Conservation (phyloP, 1,140 invertebrate species). For the Drosophila mayri region DNA sequence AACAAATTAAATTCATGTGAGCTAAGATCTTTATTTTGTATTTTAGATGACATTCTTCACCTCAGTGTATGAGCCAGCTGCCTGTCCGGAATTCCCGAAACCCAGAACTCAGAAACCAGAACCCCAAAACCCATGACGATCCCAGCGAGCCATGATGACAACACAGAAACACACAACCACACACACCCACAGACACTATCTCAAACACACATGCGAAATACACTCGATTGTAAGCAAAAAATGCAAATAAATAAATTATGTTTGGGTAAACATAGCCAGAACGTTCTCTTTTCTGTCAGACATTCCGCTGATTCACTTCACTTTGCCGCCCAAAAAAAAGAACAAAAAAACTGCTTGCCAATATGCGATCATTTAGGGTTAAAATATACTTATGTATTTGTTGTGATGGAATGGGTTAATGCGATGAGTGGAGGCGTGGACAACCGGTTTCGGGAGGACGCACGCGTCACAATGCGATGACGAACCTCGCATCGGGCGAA, state of each 20-base stretch:
- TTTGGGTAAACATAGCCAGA: slow-evolving; percentile 57
- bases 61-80: slow-evolving; percentile 23
- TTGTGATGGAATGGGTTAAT: not conserved
- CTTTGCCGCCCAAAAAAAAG: slow-evolving; percentile 6
- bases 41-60: not conserved
- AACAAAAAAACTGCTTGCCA: slow-evolving; percentile 8
- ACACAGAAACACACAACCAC: slow-evolving; percentile 18
- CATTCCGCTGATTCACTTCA: slow-evolving; percentile 48
- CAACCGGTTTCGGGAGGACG: slow-evolving; percentile 55
- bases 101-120: slow-evolving; percentile 17
- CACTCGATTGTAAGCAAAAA: slow-evolving; percentile 39
- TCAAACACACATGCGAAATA: slow-evolving; percentile 19
- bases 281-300: slow-evolving; percentile 31
- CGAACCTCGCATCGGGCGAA: slow-evolving; percentile 33
- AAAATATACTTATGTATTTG: not conserved
- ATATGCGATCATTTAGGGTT: slow-evolving; percentile 10
- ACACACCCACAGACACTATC: slow-evolving; percentile 8
- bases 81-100: slow-evolving; percentile 26
- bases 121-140: slow-evolving; percentile 63
- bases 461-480: slow-evolving; percentile 58
- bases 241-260: slow-evolving; percentile 59
- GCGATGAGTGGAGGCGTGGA: not conserved
- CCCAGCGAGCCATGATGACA: slow-evolving; percentile 41
- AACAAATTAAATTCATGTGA: not conserved
- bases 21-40: not conserved